These are phyloP conservation scores for Pegea sp. DNA, from an alignment of 23 tunicate genomes.

Conservation along the genomic window DNA sequence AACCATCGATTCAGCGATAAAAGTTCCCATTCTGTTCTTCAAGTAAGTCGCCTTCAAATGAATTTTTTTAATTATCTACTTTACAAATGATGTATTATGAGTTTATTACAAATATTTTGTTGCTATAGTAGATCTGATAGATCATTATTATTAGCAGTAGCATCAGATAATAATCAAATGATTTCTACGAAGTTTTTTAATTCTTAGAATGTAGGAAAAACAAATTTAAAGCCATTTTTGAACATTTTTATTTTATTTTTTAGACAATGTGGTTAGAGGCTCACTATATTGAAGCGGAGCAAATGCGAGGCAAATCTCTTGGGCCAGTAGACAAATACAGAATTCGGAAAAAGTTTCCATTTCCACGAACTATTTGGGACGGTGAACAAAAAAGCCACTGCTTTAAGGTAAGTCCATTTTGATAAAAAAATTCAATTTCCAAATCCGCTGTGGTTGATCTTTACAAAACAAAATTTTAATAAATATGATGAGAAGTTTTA, in stretches of 20 bases:
- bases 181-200: too few species aligned
- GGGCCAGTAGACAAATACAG: constrained; percentile 98
- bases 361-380: constrained; percentile 96
- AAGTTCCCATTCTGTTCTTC: constrained; percentile 29
- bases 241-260: neutral
- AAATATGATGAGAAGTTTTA: too few species aligned
- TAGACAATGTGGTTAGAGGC: constrained; percentile 98
- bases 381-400: constrained; percentile 99
- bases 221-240: too few species aligned
- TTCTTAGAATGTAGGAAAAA: too few species aligned
- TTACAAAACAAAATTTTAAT: too few species aligned
- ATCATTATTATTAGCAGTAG: too few species aligned
- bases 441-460: too few species aligned
- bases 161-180: too few species aligned
- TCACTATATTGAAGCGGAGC: constrained; percentile 83
- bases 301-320: constrained; percentile 57
- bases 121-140: too few species aligned
- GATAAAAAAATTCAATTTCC: neutral
- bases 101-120: too few species aligned
- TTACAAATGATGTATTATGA: too few species aligned
- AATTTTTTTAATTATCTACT: too few species aligned
- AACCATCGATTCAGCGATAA: constrained; percentile 56
- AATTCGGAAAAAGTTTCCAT: constrained; percentile 85
- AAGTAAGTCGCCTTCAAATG: constrained; percentile 12
- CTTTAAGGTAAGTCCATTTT: constrained; percentile 40